Conservation (phyloP, 2,888 invertebrate species). For the Masnerella sp. region DNA sequence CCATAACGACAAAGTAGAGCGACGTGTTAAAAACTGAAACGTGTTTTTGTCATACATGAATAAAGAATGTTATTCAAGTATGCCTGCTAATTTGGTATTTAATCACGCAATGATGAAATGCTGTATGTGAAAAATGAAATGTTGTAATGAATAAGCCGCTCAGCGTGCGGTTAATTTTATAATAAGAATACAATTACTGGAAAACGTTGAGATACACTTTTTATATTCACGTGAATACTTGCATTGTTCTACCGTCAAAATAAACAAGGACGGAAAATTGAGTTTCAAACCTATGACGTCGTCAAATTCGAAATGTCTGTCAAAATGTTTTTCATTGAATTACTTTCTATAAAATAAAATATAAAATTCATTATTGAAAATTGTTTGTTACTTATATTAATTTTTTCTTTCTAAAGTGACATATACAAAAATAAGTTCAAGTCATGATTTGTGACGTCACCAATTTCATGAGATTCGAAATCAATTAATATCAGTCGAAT, state of each 20-base stretch:
- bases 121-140: conserved; percentile 27
- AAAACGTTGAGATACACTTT: conserved; percentile 14
- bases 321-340: neutral
- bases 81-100: conserved; percentile 31
- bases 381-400: too few species aligned
- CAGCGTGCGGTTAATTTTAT: conserved; percentile 20
- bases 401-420: too few species aligned
- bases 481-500: too few species aligned
- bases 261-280: neutral
- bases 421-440: too few species aligned
- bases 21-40: conserved; percentile 8
- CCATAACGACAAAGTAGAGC: neutral
- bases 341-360: too few species aligned
- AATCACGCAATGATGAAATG: conserved; percentile 33
- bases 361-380: too few species aligned
- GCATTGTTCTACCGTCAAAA: conserved; percentile 12
- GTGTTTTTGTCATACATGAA: conserved; percentile 12
- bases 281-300: neutral
- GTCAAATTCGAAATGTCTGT: neutral
- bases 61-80: conserved; percentile 18
- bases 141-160: conserved; percentile 19
- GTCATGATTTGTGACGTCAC: too few species aligned
- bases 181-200: conserved; percentile 34
- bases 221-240: neutral
- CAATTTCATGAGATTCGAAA: too few species aligned